Conservation (phyloP, 1,140 invertebrate species). For the Thaumetopoea pityocampa region DNA sequence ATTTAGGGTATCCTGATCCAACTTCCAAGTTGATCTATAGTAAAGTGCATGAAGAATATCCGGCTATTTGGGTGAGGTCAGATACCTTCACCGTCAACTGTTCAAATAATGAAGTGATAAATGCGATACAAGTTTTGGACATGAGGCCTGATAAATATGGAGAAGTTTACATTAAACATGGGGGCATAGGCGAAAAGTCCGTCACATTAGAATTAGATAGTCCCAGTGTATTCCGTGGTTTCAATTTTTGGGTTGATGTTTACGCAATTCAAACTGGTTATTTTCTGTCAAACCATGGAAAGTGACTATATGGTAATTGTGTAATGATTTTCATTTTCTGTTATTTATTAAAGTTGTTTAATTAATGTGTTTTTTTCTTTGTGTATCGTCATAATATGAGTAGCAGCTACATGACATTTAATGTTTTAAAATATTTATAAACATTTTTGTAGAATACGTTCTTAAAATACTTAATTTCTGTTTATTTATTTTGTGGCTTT, state of each 20-base stretch:
- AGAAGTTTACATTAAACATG: conserved; percentile 46
- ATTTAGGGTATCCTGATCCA: conserved; percentile 48
- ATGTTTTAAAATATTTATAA: too few relatives aligned
- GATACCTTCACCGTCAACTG: conserved; percentile 55
- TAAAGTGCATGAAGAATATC: conserved; percentile 56
- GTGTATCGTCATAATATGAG: too few relatives aligned
- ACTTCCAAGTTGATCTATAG: conserved; percentile 48
- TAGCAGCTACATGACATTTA: too few relatives aligned
- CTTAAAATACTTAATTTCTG: too few relatives aligned
- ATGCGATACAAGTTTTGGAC: conserved; percentile 51
- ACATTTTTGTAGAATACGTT: too few relatives aligned
- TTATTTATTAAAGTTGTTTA: neutral
- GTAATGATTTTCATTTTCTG: conserved; percentile 5
- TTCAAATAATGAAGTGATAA: conserved; percentile 50
- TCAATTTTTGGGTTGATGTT: conserved; percentile 59
- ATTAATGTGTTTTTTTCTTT: neutral
- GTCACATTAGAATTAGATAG: conserved; percentile 56
- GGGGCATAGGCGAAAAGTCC: conserved; percentile 51
- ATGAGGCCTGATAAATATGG: conserved; percentile 53
- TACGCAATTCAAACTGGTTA: conserved; percentile 45
- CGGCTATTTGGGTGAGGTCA: conserved; percentile 54
- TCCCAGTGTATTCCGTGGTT: conserved; percentile 48
- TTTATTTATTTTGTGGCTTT: too few relatives aligned
- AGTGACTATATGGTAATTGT: conserved; percentile 23
- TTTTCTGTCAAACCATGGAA: conserved; percentile 27